Evolutionary conservation across 2,888 invertebrate species (phyloP).

Genomic region (Drosophila prostipennis): DNA sequence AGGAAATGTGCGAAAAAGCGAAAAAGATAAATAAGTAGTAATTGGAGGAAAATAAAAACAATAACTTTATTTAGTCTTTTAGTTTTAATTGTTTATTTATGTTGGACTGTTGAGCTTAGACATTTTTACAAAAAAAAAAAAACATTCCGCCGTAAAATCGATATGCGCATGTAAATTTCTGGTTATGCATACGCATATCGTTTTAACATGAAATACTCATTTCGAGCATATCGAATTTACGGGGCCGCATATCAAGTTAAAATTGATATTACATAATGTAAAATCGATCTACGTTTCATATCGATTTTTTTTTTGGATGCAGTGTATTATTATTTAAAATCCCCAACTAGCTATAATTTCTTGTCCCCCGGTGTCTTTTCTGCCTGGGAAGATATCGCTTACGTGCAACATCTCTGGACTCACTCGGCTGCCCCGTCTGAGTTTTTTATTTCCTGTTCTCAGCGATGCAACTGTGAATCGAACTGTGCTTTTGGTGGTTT

Average conservation of each 20-base stretch:
- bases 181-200: too few species aligned
- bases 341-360: neutral
- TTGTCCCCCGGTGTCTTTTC: neutral
- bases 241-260: too few species aligned
- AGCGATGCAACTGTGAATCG: constrained; percentile 61
- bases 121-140: too few species aligned
- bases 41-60: neutral
- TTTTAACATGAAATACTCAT: too few species aligned
- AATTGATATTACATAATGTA: too few species aligned
- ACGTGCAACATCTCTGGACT: constrained; percentile 26
- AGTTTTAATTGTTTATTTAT: neutral
- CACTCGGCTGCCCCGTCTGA: constrained; percentile 45
- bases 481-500: constrained; percentile 42
- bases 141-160: too few species aligned
- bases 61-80: neutral
- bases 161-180: too few species aligned
- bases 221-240: too few species aligned
- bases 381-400: constrained; percentile 33
- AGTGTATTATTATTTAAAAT: too few species aligned
- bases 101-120: too few species aligned
- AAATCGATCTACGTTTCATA: too few species aligned
- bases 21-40: neutral
- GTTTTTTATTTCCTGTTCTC: constrained; percentile 67
- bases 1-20: neutral
- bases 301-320: too few species aligned